Percentiles rank a stretch among this genome's conserved stretches.
phyloP scores from a whole-genome alignment of 2,113 vertebrate species.

The Colistium nudipinnis region DNA sequence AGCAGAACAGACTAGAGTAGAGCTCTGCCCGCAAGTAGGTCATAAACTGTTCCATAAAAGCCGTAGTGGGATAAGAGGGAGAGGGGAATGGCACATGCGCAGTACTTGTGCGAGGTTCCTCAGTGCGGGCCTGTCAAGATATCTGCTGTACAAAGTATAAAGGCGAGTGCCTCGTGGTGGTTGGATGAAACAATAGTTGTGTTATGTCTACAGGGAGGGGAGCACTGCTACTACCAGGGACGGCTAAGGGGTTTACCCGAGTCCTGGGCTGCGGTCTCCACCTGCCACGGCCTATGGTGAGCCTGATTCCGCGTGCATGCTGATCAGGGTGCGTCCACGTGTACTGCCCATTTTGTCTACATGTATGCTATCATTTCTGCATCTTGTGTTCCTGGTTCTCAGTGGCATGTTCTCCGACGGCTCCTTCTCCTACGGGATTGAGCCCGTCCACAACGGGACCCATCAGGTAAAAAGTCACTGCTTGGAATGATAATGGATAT shows the following conservation, averaged over 20 bases:
- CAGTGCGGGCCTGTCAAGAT: not conserved
- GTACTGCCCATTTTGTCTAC: not conserved
- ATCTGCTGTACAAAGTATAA: conserved; percentile 17
- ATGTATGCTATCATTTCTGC: not conserved
- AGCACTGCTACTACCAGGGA: conserved; percentile 98
- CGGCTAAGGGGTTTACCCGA: conserved; percentile 81
- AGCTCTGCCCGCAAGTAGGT: conserved; percentile 64
- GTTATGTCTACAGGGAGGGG: conserved; percentile 83
- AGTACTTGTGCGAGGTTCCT: conserved; percentile 8
- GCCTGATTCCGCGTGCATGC: not conserved
- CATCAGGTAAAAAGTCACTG: conserved; percentile 62
- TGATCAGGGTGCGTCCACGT: not conserved
- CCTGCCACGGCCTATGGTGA: conserved; percentile 91
- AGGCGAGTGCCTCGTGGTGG: conserved; percentile 18
- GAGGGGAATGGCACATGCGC: not conserved
- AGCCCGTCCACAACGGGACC: conserved; percentile 77
- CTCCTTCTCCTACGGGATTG: conserved; percentile 86
- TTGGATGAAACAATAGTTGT: conserved; percentile 15
- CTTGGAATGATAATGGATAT: not conserved
- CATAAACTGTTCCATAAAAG: conserved; percentile 48
- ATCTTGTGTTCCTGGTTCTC: conserved; percentile 23
- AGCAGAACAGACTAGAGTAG: conserved; percentile 27
- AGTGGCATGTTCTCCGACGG: conserved; percentile 95
- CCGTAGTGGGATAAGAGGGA: not conserved
- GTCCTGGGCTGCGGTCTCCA: conserved; percentile 91